Conservation (phyloP, 1,140 invertebrate species). For the Pseudomyrmex pallidus region DNA sequence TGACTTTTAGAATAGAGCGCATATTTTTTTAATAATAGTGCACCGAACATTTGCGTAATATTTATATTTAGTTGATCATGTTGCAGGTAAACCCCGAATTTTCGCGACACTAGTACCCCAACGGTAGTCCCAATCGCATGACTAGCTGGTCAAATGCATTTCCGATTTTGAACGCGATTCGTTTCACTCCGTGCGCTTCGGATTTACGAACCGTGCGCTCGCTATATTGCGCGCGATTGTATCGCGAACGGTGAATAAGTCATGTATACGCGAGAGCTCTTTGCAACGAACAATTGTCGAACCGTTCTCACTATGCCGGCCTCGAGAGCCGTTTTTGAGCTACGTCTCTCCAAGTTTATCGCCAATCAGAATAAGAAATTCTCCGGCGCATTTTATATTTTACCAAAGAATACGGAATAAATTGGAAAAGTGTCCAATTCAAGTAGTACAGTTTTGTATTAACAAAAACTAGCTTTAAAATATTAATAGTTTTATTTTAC, state of each 20-base stretch:
- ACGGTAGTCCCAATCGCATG: constrained; percentile 14
- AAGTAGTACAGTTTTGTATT: too few species aligned
- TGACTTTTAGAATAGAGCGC: neutral
- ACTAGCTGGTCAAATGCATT: constrained; percentile 45
- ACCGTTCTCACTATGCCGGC: neutral
- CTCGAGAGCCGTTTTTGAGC: constrained; percentile 18
- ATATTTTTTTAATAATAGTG: constrained; percentile 8
- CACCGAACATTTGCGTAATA: constrained; percentile 32
- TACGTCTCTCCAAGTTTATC: constrained; percentile 6
- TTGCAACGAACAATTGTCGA: constrained; percentile 41
- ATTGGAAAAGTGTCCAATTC: too few species aligned
- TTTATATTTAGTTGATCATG: constrained; percentile 36
- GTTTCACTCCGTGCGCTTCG: constrained; percentile 17
- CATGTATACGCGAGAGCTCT: constrained; percentile 16
- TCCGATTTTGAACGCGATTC: constrained; percentile 49
- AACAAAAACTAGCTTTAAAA: too few species aligned
- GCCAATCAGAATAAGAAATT: constrained; percentile 30
- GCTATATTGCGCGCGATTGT: constrained; percentile 47
- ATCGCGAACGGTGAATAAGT: constrained; percentile 48
- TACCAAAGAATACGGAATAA: neutral
- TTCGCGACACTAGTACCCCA: constrained; percentile 8
- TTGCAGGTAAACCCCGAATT: constrained; percentile 18
- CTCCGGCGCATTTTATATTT: neutral
- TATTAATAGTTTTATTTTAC: too few species aligned
- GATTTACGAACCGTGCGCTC: constrained; percentile 53